phyloP scores from a whole-genome alignment of 2,797 vertebrate species.

The Trematomus bernacchii region DNA sequence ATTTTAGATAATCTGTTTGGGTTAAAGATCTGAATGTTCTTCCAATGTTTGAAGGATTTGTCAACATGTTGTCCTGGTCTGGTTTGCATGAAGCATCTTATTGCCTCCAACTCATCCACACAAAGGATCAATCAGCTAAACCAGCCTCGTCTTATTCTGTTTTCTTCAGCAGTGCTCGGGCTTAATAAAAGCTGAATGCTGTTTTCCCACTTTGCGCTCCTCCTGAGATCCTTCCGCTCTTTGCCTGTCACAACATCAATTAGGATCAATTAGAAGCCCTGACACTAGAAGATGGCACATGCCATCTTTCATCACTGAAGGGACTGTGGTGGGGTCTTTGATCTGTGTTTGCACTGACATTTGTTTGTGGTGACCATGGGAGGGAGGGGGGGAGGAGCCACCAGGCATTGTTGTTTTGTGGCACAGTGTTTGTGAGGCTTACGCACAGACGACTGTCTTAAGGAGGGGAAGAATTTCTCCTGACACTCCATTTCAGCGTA shows the following conservation, averaged over 20 bases:
- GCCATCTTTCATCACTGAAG: constrained; percentile 46
- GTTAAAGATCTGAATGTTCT: constrained; percentile 17
- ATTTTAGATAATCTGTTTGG: constrained; percentile 2
- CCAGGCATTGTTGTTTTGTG: constrained; percentile 43
- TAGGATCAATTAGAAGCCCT: constrained; percentile 61
- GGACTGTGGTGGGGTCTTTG: constrained; percentile 31
- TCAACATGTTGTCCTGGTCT: constrained; percentile 54
- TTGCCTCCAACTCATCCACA: constrained; percentile 49
- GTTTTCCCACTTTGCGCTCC: constrained; percentile 49
- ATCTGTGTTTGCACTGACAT: constrained; percentile 50
- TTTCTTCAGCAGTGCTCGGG: constrained; percentile 32
- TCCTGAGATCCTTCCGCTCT: constrained; percentile 33
- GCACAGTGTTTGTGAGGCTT: constrained; percentile 61
- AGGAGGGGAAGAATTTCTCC: constrained; percentile 63
- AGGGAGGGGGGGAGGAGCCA: constrained; percentile 27
- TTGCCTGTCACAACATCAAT: constrained; percentile 55
- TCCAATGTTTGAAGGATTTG: constrained; percentile 47
- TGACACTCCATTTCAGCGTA: constrained; percentile 67
- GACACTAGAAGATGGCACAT: constrained; percentile 56
- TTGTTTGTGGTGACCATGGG: constrained; percentile 45
- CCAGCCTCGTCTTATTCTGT: constrained; percentile 28
- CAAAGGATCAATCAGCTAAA: constrained; percentile 51
- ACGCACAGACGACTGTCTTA: constrained; percentile 45
- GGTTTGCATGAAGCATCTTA: constrained; percentile 56
- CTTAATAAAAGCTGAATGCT: constrained; percentile 53